These are phyloP conservation scores for Pseudolycoriella hygida DNA, from an alignment of 2,888 invertebrate species.

Conservation along the genomic window DNA sequence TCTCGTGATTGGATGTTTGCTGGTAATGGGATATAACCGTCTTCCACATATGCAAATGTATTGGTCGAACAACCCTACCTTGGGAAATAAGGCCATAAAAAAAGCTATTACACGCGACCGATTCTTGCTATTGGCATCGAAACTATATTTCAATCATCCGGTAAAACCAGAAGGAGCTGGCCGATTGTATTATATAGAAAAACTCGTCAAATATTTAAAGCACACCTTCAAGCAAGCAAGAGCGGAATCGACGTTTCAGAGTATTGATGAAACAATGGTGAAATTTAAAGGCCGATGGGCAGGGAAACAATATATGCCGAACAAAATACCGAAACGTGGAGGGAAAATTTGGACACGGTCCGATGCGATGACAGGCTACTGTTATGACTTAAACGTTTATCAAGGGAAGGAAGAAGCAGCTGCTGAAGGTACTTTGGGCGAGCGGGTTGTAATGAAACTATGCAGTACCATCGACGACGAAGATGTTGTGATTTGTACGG, in stretches of 20 bases:
- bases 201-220: neutral
- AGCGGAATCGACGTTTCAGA: neutral
- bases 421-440: neutral
- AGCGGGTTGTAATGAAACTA: neutral
- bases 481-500: neutral
- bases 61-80: too few relatives aligned
- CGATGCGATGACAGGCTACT: slow-evolving; percentile 2
- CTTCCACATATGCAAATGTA: too few relatives aligned
- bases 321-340: neutral
- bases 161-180: too few relatives aligned
- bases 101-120: too few relatives aligned
- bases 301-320: neutral
- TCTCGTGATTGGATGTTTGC: too few relatives aligned
- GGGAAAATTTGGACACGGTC: slow-evolving; percentile 5
- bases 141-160: too few relatives aligned
- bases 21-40: too few relatives aligned
- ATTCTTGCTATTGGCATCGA: too few relatives aligned
- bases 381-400: slow-evolving; percentile 5
- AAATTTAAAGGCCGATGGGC: neutral
- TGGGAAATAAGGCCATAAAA: too few relatives aligned
- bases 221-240: neutral
- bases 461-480: neutral
- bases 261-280: neutral
- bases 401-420: neutral
- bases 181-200: too few relatives aligned